Evolutionary conservation across 2,797 vertebrate genomes (phyloP), one percentile per base, ranked within the genome.

Genomic region (Lates japonicus): DNA sequence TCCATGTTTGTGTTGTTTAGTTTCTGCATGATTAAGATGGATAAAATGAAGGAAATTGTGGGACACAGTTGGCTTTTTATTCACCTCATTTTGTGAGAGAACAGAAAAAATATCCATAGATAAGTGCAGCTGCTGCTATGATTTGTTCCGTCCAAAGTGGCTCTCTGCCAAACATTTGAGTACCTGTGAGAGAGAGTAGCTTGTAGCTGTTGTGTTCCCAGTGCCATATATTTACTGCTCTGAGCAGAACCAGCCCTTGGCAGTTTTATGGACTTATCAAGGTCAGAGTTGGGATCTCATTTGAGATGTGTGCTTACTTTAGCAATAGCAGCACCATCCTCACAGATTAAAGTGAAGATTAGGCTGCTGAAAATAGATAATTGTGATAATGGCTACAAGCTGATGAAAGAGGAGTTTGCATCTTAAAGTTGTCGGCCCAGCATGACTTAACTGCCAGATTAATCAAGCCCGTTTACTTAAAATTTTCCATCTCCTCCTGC

Each of bases 201-300:
- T 81, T 79, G 81, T 84, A 75, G 83, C 88, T 70, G 81, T 74
- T 75, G 81, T 81, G 65, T 67, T 78, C 72, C 17, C 19, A 12
- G 13, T 48, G 79, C 70, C 82, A 37, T 88, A 86, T 92, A 90
- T 92, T 87, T 83, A 74, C 60, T 6, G 52, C 80, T 66, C 41
- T n/a, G 76, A 74, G 83, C 33, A 25, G 60, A 77, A 78, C 58
- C n/a, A 33, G 78, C 69, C 71, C 84, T 55, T 87, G 91, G 71
- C 90, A 85, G 74, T 84, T 91, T 91, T 84, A 91, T 84, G 77
- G 78, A 88, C 80, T 87, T 78, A 76, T 86, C 83, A 87, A 88
- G 90, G 90, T 91, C 86, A 87, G 82, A 76, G 83, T 76, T 73
- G 33, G 81, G 78, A 78, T 89, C 87, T 90, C 76, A 79, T 90